Evolutionary conservation across 2,113 vertebrate genomes (phyloP), one percentile per base, ranked within the genome.

Genomic region (Stictonetta naevosa): DNA sequence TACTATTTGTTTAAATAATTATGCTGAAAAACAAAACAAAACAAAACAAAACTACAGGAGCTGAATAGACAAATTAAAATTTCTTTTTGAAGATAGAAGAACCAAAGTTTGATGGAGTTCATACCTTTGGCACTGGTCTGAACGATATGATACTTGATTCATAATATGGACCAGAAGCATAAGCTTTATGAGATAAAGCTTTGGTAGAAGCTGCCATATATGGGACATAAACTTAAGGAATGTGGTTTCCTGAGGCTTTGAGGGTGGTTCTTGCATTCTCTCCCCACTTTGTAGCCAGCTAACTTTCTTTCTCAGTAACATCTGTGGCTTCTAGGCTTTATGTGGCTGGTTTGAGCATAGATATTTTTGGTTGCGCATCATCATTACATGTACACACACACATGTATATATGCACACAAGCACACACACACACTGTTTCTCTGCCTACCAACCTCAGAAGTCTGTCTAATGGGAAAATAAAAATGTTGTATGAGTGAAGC

Each of bases 381-480:
- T 74, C 17, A 6, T 86, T 81, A 31, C 5, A 6, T 33, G 42
- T 60, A n/a, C 21, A 29, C 8, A 50, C 20, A 34, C 26, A 53
- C 9, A n/a, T 74, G 31, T 55, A 73, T 11, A 46, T 10, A 21
- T 7, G 16, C 5, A 20, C 5, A 7, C 15, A n/a, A n/a, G n/a
- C n/a, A 15, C 22, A 13, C 13, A 23, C 21, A 7, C 15, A 13
- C 18, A 10, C 44, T 46, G 19, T 66, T 76, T 87, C 59, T 94
- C 71, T 92, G 66, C 90, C 46, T 86, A 83, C 31, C 36, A 92
- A 81, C 74, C 25, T 17, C 1, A 91, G 62, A 95, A 88, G 36
- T 67, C 22, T 3, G 20, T 68, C 78, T 95, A 83, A 92, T 53
- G 56, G 77, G 92, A 92, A 95, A 86, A 93, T 91, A 94, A 93